Base-by-base conservation (phyloP, 2,113 vertebrate genomes). In the Lutjanus erythropterus region DNA sequence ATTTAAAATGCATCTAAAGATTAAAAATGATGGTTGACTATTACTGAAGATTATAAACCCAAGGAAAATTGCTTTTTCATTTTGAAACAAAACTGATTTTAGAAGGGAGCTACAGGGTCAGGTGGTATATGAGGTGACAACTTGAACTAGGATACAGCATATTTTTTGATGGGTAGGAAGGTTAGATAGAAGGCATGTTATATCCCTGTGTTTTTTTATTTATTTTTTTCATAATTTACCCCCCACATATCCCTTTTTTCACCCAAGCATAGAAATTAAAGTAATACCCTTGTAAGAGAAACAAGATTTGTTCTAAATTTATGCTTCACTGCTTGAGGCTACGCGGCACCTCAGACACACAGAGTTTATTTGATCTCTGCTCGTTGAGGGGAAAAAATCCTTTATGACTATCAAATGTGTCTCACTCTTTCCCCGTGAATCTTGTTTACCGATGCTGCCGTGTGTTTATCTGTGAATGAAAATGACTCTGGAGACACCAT, bases 1-100 rank as follows among this genome's bases (percentile, higher is more conserved):
- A 96, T 96, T 95, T 94, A 94, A 95, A 95, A 95, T 94, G 94
- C 95, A 96, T 96, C 94, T 94, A 95, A 95, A 96, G 95, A 96
- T 96, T 96, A 95, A 95, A 96, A 94, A 94, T 95, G 92, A 95
- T 94, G 94, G 92, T 93, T 93, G 89, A 95, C 94, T 95, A 94
- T 96, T 95, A 95, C 91, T 75, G 87, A 94, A 94, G 95, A 95
- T 95, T 95, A 95, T 96, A 94, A 94, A 93, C 33, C 91, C 89
- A 94, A 95, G 92, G 93, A 95, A 95, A 95, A 95, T 95, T 95
- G 95, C 93, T 95, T 96, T 95, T 95, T 91, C 90, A 94, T 95
- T 93, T 92, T 75, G 89, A 94, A 94, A 93, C 91, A 94, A 93
- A 95, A 95, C 89, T 94, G 93, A 95, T 95, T 94, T 95, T 84